Evolutionary conservation across 2,888 invertebrate species (phyloP), one percentile per base, ranked within the genome.

Genomic region (Trichacis sp.): DNA sequence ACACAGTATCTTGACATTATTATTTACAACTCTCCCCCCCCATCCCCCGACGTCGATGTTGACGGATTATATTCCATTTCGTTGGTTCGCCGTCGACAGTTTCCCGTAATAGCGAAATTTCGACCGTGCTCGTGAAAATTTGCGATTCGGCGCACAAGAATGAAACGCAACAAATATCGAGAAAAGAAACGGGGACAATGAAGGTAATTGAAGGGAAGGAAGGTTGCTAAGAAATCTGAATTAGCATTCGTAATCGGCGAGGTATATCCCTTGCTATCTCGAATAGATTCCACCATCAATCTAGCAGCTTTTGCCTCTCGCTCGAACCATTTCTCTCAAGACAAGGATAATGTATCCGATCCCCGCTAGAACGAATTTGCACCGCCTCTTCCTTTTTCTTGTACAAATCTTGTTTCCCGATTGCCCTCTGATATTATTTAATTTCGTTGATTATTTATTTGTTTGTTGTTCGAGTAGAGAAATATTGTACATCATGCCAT

Each of bases 171-270:
- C 3, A 24, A 24, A 24, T 24, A 8, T 24, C 8, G 43, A 38
- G 36, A 20, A 24, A 45, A 38, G 24, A 20, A 24, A 57, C 29
- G 15, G 53, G 42, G 57, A 48, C n/a, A n/a, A n/a, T 40, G 53
- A 40, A 60, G 64, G 19, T n/a, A 54, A 43, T 29, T 51, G 33
- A 52, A 17, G 29, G 17, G 53, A 55, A 50, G 50, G 64, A 24
- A 64, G 70, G 72, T 15, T 72, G 76, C 69, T 73, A 75, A 76
- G 70, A 71, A 76, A 74, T 76, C 70, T 66, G 74, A 77, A 80
- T 79, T 78, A 77, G 75, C 78, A 79, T 80, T 79, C 73, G 71
- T 76, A 76, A 79, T 78, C 74, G 70, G 54, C 53, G 63, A 58
- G 52, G 63, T 6, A 33, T 54, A 65, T 46, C 61, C 52, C 66